Conservation (phyloP, 2,888 invertebrate species). For the Pimpla rufipes region DNA sequence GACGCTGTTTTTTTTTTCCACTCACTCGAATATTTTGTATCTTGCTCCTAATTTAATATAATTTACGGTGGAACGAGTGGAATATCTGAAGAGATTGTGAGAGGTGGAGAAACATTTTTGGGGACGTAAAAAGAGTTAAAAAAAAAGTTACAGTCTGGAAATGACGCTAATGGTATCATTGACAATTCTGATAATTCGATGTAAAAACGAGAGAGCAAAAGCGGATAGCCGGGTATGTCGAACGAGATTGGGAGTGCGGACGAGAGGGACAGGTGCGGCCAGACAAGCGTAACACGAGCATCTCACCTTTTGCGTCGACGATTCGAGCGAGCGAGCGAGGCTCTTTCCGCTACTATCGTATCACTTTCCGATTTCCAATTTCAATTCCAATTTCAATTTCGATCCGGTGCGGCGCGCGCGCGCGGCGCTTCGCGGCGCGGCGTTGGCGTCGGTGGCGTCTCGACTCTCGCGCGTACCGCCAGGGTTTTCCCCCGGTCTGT, state of each 20-base stretch:
- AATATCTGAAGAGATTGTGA: too few relatives aligned
- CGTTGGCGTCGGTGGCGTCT: constrained; percentile 7
- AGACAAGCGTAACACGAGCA: constrained; percentile 44
- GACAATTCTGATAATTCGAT: background rate
- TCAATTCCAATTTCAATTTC: constrained; percentile 76
- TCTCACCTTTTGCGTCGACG: constrained; percentile 51
- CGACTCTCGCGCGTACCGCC: constrained; percentile 1
- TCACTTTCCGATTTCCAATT: constrained; percentile 76
- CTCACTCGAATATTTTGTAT: too few relatives aligned
- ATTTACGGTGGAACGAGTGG: too few relatives aligned
- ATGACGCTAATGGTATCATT: constrained; percentile 39
- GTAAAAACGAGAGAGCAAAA: constrained; percentile 14
- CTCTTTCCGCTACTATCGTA: constrained; percentile 61
- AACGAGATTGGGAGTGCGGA: constrained; percentile 53
- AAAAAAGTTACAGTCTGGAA: constrained; percentile 20
- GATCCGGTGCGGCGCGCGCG: constrained; percentile 52
- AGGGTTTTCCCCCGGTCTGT: constrained; percentile 19
- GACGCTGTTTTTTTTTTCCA: too few relatives aligned
- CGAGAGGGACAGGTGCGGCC: constrained; percentile 48
- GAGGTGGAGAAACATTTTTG: too few relatives aligned
- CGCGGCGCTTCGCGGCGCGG: constrained; percentile 34
- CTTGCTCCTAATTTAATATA: too few relatives aligned
- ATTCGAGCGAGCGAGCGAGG: constrained; percentile 42
- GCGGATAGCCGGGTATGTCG: background rate
- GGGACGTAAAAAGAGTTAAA: constrained; percentile 38